Evolutionary conservation across 2,113 vertebrate species (phyloP).

Genomic region (Picathartes gymnocephalus): DNA sequence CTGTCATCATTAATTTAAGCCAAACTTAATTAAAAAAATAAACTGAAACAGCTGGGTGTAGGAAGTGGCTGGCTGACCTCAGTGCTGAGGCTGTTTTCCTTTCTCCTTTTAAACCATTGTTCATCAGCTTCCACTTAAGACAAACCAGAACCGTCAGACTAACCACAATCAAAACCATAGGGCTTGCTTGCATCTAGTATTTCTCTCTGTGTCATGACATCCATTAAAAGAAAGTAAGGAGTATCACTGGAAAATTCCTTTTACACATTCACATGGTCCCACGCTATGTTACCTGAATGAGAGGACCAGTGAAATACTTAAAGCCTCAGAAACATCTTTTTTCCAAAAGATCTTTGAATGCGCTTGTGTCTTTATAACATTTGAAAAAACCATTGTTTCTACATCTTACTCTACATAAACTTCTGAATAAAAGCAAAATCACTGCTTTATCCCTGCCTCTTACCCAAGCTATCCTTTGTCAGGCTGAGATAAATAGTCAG

Average conservation of each 20-base stretch:
- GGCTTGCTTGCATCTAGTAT: not conserved
- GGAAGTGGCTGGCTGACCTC: conserved; percentile 58
- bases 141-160: conserved; percentile 31
- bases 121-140: conserved; percentile 55
- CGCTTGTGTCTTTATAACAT: not conserved
- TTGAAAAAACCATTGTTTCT: not conserved
- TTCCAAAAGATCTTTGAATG: not conserved
- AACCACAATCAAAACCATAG: conserved; percentile 58
- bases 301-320: not conserved
- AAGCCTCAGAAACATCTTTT: not conserved
- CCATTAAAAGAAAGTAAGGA: not conserved
- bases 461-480: not conserved
- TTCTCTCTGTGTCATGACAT: not conserved
- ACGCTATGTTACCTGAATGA: not conserved
- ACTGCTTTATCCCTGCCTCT: not conserved
- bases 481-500: not conserved
- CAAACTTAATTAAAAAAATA: conserved; percentile 64
- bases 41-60: conserved; percentile 60
- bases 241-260: not conserved
- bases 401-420: not conserved
- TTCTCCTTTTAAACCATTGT: conserved; percentile 55
- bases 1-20: conserved; percentile 64
- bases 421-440: not conserved
- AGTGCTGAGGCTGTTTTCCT: conserved; percentile 19
- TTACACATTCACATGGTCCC: not conserved